A percentile compares a stretch with the other conserved stretches of the same genome.
These are phyloP conservation scores for Noctua janthe DNA, from an alignment of 2,888 invertebrate species.

Conservation along the genomic window DNA sequence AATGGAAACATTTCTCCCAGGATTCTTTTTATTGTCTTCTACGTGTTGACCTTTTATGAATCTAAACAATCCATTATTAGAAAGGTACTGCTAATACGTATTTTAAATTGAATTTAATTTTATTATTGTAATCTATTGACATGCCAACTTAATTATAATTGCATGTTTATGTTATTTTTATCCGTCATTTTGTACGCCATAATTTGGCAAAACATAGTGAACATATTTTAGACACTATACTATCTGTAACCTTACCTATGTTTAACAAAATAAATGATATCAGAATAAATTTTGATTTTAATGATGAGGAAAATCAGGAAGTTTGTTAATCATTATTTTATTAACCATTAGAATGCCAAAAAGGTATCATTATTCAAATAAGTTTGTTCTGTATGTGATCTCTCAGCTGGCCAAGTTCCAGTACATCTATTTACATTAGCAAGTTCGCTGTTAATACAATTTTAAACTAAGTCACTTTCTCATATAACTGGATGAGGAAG, in stretches of 20 bases:
- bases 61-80: no score
- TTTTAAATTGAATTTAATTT: no score
- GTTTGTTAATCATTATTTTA: neutral
- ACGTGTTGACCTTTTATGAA: no score
- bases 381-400: neutral
- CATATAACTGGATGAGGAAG: neutral
- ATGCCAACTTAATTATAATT: no score
- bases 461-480: slow-evolving; percentile 10
- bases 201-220: no score
- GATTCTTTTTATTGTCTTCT: neutral
- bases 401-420: neutral
- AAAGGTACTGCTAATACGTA: neutral
- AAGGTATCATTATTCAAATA: slow-evolving; percentile 7
- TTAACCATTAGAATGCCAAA: neutral
- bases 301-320: neutral
- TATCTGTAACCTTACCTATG: no score
- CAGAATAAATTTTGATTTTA: no score
- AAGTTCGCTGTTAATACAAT: slow-evolving; percentile 20
- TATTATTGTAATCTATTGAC: no score
- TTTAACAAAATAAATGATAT: no score
- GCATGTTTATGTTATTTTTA: no score
- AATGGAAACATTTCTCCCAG: neutral
- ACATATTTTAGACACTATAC: no score
- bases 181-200: no score
- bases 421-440: slow-evolving; percentile 27